Evolutionary conservation across 2,113 vertebrate genomes (phyloP).

Genomic region (Acinonyx jubatus): DNA sequence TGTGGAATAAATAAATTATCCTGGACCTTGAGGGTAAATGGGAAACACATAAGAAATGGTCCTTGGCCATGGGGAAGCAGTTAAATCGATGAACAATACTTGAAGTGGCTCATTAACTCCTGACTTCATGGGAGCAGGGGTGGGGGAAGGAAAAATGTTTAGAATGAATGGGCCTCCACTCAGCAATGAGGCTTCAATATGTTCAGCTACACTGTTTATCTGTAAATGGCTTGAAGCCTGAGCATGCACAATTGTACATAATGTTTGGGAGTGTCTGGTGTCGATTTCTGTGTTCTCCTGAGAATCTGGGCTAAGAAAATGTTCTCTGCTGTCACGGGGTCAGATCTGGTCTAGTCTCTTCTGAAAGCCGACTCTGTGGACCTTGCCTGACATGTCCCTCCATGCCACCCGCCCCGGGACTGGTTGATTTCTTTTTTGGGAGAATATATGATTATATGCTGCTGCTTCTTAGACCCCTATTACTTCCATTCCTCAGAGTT

Average conservation of each 20-base stretch:
- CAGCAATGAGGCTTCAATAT: neutral
- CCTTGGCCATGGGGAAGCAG: neutral
- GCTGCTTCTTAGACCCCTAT: neutral
- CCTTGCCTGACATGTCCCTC: accelerated
- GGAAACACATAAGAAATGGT: neutral
- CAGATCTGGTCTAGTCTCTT: neutral
- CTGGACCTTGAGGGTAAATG: neutral
- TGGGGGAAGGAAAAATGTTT: neutral
- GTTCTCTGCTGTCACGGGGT: neutral
- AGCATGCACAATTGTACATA: neutral
- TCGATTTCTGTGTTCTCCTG: neutral
- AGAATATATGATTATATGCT: neutral
- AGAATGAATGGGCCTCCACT: neutral
- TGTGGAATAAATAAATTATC: neutral
- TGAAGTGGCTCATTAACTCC: constrained; percentile 7
- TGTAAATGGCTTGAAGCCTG: neutral
- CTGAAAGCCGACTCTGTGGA: neutral
- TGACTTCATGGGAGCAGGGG: neutral
- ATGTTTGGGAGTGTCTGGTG: neutral
- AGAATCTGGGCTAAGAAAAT: neutral
- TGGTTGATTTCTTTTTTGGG: neutral
- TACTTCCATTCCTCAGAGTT: neutral
- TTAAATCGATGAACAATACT: neutral
- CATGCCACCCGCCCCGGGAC: neutral
- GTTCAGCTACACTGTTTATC: neutral